Conservation (phyloP, 1,140 invertebrate genomes). For the Glomeris maerens region DNA sequence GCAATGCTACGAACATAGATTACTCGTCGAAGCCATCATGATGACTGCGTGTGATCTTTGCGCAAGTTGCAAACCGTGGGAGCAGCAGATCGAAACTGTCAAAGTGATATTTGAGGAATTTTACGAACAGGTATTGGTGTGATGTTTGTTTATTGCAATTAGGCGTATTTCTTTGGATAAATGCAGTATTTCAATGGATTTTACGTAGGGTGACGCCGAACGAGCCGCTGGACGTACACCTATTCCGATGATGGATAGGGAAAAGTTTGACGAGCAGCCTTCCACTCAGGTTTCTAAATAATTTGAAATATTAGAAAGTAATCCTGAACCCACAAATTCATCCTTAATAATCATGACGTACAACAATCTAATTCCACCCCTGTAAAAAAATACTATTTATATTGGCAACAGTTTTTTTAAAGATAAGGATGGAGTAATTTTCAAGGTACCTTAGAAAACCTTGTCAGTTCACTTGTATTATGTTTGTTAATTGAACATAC, state of each 20-base stretch:
- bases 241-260: conserved; percentile 69
- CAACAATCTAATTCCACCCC: background rate
- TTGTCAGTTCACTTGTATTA: background rate
- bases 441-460: background rate
- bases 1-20: conserved; percentile 46
- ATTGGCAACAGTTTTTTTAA: background rate
- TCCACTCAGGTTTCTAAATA: conserved; percentile 44
- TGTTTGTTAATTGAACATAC: conserved; percentile 19
- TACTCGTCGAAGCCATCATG: conserved; percentile 45
- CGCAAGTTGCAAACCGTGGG: conserved; percentile 65
- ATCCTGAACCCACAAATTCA: background rate
- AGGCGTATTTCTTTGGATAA: background rate
- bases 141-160: conserved; percentile 10
- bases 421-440: background rate
- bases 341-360: background rate
- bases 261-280: conserved; percentile 53
- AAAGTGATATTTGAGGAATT: conserved; percentile 75
- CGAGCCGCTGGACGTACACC: conserved; percentile 48
- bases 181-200: background rate
- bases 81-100: conserved; percentile 64
- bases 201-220: conserved; percentile 50
- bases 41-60: conserved; percentile 75
- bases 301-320: background rate
- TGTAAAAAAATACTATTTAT: background rate
- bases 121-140: conserved; percentile 67